These are phyloP conservation scores for Anastatus disparis DNA, from an alignment of 1,140 invertebrate species.

Conservation along the genomic window DNA sequence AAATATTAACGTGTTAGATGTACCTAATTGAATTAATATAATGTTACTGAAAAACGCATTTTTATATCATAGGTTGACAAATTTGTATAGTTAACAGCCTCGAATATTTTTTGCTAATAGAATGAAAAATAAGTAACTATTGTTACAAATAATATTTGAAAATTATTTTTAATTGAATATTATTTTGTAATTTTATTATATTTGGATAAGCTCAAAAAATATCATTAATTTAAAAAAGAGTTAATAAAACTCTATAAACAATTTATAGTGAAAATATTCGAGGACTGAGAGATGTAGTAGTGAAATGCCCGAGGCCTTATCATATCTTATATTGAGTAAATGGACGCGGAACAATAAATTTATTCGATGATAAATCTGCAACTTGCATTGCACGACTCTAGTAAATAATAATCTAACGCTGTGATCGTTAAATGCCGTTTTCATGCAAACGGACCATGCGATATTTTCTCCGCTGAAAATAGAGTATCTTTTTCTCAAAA, in stretches of 20 bases:
- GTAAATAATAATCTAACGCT: conserved; percentile 57
- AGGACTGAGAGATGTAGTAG: conserved; percentile 57
- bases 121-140: conserved; percentile 14
- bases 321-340: conserved; percentile 58
- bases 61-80: conserved; percentile 60
- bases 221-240: conserved; percentile 7
- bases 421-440: conserved; percentile 56
- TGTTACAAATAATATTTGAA: too few relatives aligned
- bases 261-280: conserved; percentile 53
- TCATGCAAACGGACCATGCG: conserved; percentile 43
- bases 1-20: conserved; percentile 51
- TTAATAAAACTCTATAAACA: conserved; percentile 4
- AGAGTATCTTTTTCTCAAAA: conserved; percentile 35
- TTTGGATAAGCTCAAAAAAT: background rate
- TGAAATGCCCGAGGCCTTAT: conserved; percentile 64
- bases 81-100: conserved; percentile 57
- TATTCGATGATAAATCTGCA: conserved; percentile 45
- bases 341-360: conserved; percentile 56
- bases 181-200: conserved; percentile 8
- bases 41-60: conserved; percentile 58
- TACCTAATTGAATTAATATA: conserved; percentile 55
- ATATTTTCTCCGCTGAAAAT: conserved; percentile 37
- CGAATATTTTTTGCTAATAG: conserved; percentile 54
- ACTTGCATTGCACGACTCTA: conserved; percentile 43
- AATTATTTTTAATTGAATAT: background rate